Percentiles rank a stretch among this genome's conserved stretches.
phyloP scores from a whole-genome alignment of 1,140 invertebrate genomes.

The Mercenaria mercenaria region DNA sequence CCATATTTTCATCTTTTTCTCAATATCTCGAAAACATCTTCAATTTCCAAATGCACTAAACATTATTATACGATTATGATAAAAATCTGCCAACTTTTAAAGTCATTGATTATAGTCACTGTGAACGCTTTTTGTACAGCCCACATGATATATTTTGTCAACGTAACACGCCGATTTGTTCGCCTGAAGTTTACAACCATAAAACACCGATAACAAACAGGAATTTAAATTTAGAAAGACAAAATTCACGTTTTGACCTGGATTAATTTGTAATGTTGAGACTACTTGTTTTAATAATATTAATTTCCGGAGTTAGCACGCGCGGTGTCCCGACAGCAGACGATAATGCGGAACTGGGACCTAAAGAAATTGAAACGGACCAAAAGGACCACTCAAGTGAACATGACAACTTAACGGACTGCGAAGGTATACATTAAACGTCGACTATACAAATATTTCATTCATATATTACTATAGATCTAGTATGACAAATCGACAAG shows the following conservation, averaged over 20 bases:
- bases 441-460: background rate
- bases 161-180: constrained; percentile 34
- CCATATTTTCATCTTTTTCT: too few species aligned
- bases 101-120: too few species aligned
- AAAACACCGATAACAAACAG: background rate
- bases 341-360: background rate
- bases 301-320: constrained; percentile 4
- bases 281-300: background rate
- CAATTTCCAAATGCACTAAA: background rate
- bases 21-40: too few species aligned
- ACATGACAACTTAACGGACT: constrained; percentile 5
- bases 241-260: constrained; percentile 1
- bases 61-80: background rate
- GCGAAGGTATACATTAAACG: background rate
- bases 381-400: background rate
- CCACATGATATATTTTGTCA: constrained; percentile 16
- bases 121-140: background rate
- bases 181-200: background rate
- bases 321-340: constrained; percentile 3
- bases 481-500: too few species aligned
- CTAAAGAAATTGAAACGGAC: background rate
- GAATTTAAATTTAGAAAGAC: constrained; percentile 11
- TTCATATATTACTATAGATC: background rate
- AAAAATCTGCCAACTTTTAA: too few species aligned
- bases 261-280: constrained; percentile 15